Evolutionary conservation across 2,888 invertebrate genomes (phyloP).

Genomic region (Hirtodrosophila confusa): DNA sequence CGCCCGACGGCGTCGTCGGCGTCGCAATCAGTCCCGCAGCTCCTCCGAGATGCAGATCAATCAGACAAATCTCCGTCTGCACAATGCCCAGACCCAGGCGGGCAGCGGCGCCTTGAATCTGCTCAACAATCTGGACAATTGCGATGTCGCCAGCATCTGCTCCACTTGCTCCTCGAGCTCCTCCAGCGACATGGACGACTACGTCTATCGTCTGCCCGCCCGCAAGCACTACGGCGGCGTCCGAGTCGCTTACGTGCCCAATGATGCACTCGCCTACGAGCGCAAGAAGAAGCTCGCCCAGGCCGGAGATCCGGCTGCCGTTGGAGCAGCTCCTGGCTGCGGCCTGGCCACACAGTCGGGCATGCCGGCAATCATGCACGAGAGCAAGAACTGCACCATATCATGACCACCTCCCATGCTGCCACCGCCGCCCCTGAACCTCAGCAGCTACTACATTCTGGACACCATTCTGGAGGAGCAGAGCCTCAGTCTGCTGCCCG

Average conservation of each 20-base stretch:
- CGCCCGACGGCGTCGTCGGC: constrained; percentile 80
- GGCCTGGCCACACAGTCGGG: constrained; percentile 32
- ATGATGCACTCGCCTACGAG: constrained; percentile 94
- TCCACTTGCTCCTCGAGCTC: constrained; percentile 95
- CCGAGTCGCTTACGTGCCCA: constrained; percentile 95
- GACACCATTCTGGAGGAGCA: constrained; percentile 81
- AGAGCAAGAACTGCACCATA: constrained; percentile 92
- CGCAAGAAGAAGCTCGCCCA: constrained; percentile 87
- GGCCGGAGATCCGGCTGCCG: constrained; percentile 26
- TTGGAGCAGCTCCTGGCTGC: constrained; percentile 14
- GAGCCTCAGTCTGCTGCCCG: constrained; percentile 71
- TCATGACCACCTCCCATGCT: constrained; percentile 87
- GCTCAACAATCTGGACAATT: constrained; percentile 81
- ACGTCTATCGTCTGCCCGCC: constrained; percentile 93
- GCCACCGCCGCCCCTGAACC: constrained; percentile 80
- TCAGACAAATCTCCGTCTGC: constrained; percentile 80
- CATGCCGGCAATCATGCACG: constrained; percentile 77
- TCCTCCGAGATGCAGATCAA: constrained; percentile 84
- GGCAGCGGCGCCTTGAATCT: constrained; percentile 59
- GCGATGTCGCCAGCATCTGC: constrained; percentile 91
- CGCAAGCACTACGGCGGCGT: constrained; percentile 94
- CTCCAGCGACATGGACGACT: constrained; percentile 93
- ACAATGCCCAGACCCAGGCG: constrained; percentile 80
- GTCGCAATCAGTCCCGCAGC: constrained; percentile 83
- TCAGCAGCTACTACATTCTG: constrained; percentile 81